phyloP scores from a whole-genome alignment of 2,797 vertebrate genomes.

The Adrianichthys oophorus region DNA sequence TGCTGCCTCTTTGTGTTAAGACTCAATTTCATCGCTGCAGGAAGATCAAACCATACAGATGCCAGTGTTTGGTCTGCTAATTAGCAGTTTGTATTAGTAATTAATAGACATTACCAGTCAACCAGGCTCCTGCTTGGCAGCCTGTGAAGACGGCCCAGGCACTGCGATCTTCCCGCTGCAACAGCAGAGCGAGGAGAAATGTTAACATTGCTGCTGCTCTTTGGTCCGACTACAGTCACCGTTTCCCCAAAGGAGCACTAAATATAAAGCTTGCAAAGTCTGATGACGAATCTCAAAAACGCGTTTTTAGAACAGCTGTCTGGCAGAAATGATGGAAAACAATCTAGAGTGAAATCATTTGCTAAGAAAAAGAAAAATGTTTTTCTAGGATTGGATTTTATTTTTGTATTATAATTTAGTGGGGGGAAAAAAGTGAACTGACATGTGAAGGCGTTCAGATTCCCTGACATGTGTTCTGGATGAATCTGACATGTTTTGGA shows the following conservation, averaged over 20 bases:
- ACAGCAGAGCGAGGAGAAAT: constrained; percentile 41
- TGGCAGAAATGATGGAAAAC: background rate
- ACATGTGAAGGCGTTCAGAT: background rate
- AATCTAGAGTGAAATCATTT: constrained; percentile 5
- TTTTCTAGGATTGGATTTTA: too few relatives aligned
- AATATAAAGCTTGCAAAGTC: constrained; percentile 4
- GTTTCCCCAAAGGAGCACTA: constrained; percentile 11
- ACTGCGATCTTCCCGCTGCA: constrained; percentile 38
- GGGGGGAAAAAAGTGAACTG: background rate
- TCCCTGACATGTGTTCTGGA: too few relatives aligned
- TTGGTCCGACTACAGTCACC: constrained; percentile 20
- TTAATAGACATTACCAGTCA: constrained; percentile 79
- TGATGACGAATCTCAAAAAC: background rate
- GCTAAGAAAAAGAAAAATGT: too few relatives aligned
- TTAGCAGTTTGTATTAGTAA: constrained; percentile 80
- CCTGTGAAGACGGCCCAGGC: constrained; percentile 72
- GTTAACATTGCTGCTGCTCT: constrained; percentile 31
- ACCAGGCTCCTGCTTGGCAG: constrained; percentile 63
- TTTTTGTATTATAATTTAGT: too few relatives aligned
- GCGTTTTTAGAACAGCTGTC: background rate
- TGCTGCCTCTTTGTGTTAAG: constrained; percentile 67
- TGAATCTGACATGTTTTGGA: background rate
- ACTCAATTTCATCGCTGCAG: constrained; percentile 68
- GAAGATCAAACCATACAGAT: constrained; percentile 73
- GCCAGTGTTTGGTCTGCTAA: constrained; percentile 79